phyloP scores from a whole-genome alignment of 23 tunicate species.

The Diplosoma virens region DNA sequence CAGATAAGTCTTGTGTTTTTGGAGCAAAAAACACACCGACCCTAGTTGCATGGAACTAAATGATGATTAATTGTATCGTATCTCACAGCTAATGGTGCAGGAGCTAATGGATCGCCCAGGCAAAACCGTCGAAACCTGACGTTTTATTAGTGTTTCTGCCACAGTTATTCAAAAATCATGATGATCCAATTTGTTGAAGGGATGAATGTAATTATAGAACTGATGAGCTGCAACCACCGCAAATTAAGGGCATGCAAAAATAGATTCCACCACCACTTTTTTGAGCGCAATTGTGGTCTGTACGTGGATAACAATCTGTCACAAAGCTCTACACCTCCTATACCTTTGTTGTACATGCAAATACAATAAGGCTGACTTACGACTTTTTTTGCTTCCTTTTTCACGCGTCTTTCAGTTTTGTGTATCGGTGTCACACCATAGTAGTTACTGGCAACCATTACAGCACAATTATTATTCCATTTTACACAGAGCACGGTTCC shows the following conservation, averaged over 20 bases:
- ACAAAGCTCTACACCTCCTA: not conserved
- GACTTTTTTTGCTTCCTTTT: not conserved
- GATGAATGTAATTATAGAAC: conserved; percentile 1
- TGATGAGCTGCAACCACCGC: not conserved
- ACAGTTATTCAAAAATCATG: not conserved
- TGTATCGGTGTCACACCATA: not conserved
- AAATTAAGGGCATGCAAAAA: not conserved
- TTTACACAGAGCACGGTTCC: conserved; percentile 4
- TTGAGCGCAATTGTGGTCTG: conserved; percentile 9
- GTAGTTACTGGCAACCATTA: not conserved
- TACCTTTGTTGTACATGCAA: not conserved
- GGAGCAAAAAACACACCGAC: no score
- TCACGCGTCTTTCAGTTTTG: not conserved
- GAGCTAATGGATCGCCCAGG: no score
- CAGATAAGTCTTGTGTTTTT: no score
- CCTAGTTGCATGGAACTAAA: no score
- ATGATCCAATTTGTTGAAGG: not conserved
- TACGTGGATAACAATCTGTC: conserved; percentile 4
- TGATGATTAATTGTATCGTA: no score
- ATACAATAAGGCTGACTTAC: not conserved
- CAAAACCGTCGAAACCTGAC: no score
- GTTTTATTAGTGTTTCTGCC: no score
- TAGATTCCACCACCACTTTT: conserved; percentile 24
- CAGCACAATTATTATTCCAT: conserved; percentile 8
- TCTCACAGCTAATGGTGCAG: no score